These are phyloP conservation scores for Aspidiotus destructor DNA, from an alignment of 2,888 invertebrate species.

Conservation along the genomic window DNA sequence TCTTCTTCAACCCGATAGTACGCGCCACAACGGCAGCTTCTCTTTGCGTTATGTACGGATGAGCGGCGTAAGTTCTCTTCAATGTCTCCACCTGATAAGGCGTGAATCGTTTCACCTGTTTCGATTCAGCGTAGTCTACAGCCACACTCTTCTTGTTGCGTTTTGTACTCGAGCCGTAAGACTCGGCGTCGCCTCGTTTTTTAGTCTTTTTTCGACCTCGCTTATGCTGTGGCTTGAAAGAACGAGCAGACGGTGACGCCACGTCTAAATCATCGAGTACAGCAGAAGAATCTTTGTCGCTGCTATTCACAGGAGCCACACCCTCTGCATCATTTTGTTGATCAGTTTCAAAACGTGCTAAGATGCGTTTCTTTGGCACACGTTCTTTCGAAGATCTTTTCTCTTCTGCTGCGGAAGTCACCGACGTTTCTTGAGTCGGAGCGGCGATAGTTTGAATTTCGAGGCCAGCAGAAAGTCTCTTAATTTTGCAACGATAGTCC, in stretches of 20 bases:
- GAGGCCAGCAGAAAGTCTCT: conserved; percentile 11
- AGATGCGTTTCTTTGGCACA: neutral
- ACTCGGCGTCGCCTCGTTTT: neutral
- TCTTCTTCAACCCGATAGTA: conserved; percentile 25
- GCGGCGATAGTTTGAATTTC: neutral
- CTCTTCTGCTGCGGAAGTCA: neutral
- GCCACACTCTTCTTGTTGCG: conserved; percentile 13
- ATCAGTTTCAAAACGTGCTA: conserved; percentile 16
- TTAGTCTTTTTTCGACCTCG: neutral
- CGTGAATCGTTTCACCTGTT: conserved; percentile 10
- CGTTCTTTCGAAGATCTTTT: neutral
- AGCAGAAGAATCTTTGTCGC: neutral
- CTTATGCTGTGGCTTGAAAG: neutral
- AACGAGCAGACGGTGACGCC: neutral
- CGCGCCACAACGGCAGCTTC: conserved; percentile 22
- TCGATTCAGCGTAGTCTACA: conserved; percentile 1
- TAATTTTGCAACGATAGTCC: conserved; percentile 27
- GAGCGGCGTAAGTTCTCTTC: conserved; percentile 21
- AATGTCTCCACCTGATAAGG: conserved; percentile 27
- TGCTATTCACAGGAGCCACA: too few relatives aligned
- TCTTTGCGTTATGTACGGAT: conserved; percentile 29
- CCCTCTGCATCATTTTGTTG: neutral
- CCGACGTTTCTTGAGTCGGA: neutral
- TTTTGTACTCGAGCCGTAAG: neutral
- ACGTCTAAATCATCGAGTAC: neutral